phyloP scores from a whole-genome alignment of 2,888 invertebrate species.

The Lycocerus yunnanus region DNA sequence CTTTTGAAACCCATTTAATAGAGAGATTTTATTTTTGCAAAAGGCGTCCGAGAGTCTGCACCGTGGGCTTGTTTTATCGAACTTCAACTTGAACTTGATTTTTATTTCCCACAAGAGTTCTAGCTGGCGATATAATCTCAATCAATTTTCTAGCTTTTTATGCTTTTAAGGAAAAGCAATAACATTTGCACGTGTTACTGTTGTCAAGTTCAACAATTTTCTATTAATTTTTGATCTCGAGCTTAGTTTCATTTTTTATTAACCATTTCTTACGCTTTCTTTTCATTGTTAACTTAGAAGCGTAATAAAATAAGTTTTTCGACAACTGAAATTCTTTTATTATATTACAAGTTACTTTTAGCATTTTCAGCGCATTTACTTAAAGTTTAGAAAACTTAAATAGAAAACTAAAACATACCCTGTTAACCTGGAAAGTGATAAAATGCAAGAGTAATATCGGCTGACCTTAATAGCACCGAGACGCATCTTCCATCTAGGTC shows the following conservation, averaged over 20 bases:
- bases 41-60: neutral
- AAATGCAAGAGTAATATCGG: conserved; percentile 20
- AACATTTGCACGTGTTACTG: conserved; percentile 1
- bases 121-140: neutral
- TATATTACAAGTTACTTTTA: neutral
- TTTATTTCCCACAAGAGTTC: conserved; percentile 1
- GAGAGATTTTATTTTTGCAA: neutral
- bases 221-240: neutral
- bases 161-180: neutral
- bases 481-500: conserved; percentile 25
- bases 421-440: neutral
- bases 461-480: conserved; percentile 23
- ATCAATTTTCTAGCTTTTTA: neutral
- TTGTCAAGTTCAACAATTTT: conserved; percentile 2
- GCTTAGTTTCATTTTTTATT: neutral
- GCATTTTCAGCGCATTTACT: neutral
- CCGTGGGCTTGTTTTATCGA: conserved; percentile 1
- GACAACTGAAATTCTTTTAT: neutral
- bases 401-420: neutral
- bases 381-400: neutral
- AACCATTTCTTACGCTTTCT: neutral
- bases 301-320: neutral
- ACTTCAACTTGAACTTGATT: conserved; percentile 17
- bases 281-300: neutral
- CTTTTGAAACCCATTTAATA: neutral